These are phyloP conservation scores for Metopolophium dirhodum DNA, from an alignment of 1,140 invertebrate genomes.

Conservation along the genomic window DNA sequence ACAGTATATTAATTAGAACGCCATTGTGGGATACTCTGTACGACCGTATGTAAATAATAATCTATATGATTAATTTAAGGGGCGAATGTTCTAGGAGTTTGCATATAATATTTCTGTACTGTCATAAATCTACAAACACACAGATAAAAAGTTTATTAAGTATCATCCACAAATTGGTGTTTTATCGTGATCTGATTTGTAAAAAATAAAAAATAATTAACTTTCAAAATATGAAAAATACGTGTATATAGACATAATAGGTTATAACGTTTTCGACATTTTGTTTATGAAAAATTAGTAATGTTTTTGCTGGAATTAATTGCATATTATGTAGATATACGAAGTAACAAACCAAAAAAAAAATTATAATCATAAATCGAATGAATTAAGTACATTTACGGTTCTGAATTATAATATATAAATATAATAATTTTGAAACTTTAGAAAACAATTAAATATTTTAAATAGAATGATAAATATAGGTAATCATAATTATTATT, in stretches of 20 bases:
- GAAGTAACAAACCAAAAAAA: not conserved
- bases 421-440: not conserved
- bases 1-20: not conserved
- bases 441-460: not conserved
- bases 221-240: not conserved
- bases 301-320: not conserved
- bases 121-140: not conserved
- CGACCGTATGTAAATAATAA: not conserved
- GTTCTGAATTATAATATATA: not conserved
- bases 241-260: not conserved
- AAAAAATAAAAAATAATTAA: not conserved
- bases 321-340: not conserved
- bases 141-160: not conserved
- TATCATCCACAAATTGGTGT: not conserved
- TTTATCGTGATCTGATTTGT: not conserved
- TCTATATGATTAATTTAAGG: not conserved
- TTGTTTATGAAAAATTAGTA: no score
- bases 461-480: not conserved
- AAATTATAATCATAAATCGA: not conserved
- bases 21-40: not conserved
- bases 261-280: no score
- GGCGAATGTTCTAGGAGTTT: not conserved
- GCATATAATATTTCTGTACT: not conserved
- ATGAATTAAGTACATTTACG: not conserved
- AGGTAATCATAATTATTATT: not conserved